These are phyloP conservation scores for Anoplolepis gracilipes DNA, from an alignment of 1,140 invertebrate genomes.

Conservation along the genomic window DNA sequence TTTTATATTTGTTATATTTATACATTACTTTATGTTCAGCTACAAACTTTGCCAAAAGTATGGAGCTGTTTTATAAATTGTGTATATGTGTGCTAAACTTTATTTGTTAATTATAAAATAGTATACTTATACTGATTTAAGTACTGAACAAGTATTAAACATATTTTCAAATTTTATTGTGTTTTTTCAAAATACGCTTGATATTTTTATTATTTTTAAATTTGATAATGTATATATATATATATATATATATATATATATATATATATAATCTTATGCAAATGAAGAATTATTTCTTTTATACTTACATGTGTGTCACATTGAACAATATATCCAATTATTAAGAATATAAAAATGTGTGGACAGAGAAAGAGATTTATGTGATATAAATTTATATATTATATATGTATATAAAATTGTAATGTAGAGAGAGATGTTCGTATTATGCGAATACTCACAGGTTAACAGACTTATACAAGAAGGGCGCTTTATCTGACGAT, in stretches of 20 bases:
- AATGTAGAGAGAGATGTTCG: background rate
- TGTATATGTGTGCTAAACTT: background rate
- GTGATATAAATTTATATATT: background rate
- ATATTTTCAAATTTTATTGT: background rate
- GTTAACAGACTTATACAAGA: constrained; percentile 34
- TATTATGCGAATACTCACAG: background rate
- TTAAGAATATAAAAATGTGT: background rate
- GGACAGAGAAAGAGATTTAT: background rate
- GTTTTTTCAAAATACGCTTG: too few species aligned
- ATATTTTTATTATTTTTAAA: too few species aligned
- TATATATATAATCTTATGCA: background rate
- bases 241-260: too few species aligned
- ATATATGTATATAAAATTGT: background rate
- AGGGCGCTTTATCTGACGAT: constrained; percentile 14
- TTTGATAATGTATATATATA: too few species aligned
- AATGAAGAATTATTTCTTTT: background rate
- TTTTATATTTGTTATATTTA: constrained; percentile 7
- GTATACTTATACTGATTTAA: background rate
- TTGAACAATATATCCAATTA: too few species aligned
- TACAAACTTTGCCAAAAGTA: background rate
- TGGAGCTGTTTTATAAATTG: background rate
- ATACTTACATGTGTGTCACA: too few species aligned
- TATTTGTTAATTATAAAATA: background rate
- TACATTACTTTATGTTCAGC: background rate
- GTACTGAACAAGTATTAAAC: background rate